A percentile compares a stretch with the other conserved stretches of the same genome.
phyloP scores from a whole-genome alignment of 2,113 vertebrate genomes.

The Vulpes vulpes region DNA sequence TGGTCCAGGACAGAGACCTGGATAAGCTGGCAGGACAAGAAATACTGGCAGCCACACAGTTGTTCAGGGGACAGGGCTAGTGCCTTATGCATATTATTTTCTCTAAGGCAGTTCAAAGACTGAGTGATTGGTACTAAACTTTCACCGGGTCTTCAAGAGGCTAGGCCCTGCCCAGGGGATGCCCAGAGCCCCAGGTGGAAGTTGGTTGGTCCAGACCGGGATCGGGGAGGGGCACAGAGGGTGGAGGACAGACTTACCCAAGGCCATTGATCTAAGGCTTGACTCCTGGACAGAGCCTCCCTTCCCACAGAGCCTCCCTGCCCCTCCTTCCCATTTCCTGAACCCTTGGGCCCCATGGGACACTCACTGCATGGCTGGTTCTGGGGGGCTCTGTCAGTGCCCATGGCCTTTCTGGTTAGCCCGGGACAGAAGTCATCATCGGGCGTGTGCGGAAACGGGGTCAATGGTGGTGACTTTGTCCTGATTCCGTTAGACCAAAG shows the following conservation, averaged over 20 bases:
- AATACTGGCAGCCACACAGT: not conserved
- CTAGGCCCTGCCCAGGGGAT: not conserved
- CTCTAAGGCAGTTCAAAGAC: not conserved
- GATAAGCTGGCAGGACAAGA: not conserved
- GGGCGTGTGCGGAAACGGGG: not conserved
- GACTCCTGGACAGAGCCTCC: not conserved
- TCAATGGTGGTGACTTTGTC: not conserved
- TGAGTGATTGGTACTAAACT: not conserved
- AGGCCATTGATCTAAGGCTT: not conserved
- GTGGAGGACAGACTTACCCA: not conserved
- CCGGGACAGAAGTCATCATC: constrained; percentile 58
- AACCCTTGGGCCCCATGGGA: not conserved
- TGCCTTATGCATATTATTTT: not conserved
- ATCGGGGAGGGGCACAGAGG: not conserved
- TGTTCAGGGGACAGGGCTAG: not conserved
- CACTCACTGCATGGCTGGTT: constrained; percentile 77
- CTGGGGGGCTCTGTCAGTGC: constrained; percentile 43
- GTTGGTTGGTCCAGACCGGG: not conserved
- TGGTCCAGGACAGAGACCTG: not conserved
- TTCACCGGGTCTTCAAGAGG: not conserved
- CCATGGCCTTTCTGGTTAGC: constrained; percentile 79
- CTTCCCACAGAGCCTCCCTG: not conserved
- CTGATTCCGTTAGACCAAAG: not conserved
- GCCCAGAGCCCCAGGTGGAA: not conserved
- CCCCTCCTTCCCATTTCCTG: not conserved